These are phyloP conservation scores for Rugalucina vietnamica DNA, from an alignment of 2,888 invertebrate species.

Conservation along the genomic window DNA sequence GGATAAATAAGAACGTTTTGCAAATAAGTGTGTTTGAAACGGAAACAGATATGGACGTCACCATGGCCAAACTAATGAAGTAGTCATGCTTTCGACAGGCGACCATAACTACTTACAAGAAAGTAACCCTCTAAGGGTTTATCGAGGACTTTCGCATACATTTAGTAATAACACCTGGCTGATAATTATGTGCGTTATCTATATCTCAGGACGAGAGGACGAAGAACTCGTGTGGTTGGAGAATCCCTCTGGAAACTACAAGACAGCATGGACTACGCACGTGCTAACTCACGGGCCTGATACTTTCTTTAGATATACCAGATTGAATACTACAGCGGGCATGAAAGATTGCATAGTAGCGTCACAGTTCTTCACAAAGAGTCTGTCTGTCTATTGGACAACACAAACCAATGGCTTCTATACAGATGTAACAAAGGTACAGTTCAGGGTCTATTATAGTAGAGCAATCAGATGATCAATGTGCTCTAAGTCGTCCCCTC, in stretches of 20 bases:
- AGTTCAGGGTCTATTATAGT: no score
- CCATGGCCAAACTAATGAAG: no score
- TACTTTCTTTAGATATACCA: constrained; percentile 61
- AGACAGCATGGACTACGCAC: constrained; percentile 66
- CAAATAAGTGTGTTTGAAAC: no score
- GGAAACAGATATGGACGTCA: no score
- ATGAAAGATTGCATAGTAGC: constrained; percentile 68
- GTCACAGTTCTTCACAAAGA: constrained; percentile 73
- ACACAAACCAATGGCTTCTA: constrained; percentile 60
- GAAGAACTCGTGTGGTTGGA: constrained; percentile 74
- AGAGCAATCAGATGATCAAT: background rate
- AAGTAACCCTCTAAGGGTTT: no score
- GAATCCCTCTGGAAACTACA: constrained; percentile 63
- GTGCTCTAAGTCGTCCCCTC: background rate
- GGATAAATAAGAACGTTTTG: no score
- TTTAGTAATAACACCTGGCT: no score
- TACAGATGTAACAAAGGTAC: constrained; percentile 64
- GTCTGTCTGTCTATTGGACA: constrained; percentile 74
- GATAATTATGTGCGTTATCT: background rate
- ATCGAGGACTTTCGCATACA: no score
- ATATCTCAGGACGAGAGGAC: constrained; percentile 51
- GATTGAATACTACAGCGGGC: constrained; percentile 62
- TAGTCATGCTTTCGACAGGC: no score
- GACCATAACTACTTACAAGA: no score
- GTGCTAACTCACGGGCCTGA: constrained; percentile 71